These are phyloP conservation scores for Coptotermes formosanus DNA, from an alignment of 1,140 invertebrate genomes.

Conservation along the genomic window DNA sequence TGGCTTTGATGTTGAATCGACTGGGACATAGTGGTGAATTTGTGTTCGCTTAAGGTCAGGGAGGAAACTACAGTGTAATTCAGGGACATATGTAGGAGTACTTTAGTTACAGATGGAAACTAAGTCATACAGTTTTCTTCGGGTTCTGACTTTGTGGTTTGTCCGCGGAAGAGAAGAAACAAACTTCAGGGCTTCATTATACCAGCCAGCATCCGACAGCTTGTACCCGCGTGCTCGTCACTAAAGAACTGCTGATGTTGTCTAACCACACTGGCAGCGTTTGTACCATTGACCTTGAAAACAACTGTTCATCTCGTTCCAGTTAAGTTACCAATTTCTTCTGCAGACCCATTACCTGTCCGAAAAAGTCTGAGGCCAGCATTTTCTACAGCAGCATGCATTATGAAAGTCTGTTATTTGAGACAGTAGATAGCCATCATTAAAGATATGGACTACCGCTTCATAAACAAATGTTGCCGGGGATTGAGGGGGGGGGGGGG, in stretches of 20 bases:
- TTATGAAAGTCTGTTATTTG: background rate
- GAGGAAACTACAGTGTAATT: too few species aligned
- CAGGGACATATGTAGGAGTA: too few species aligned
- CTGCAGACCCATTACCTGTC: background rate
- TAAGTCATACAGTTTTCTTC: too few species aligned
- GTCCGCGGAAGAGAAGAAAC: background rate
- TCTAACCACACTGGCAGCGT: background rate
- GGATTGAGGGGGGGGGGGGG: background rate
- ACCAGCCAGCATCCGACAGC: background rate
- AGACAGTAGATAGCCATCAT: background rate
- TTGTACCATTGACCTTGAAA: background rate
- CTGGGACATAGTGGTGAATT: too few species aligned
- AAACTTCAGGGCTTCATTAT: background rate
- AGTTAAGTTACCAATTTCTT: background rate
- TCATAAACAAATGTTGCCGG: background rate
- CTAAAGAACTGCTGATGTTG: background rate
- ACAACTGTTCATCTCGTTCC: background rate
- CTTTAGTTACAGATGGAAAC: too few species aligned
- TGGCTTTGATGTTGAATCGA: too few species aligned
- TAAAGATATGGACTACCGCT: background rate
- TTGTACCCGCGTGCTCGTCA: background rate
- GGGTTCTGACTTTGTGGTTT: background rate
- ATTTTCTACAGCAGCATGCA: background rate
- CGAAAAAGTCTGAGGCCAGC: background rate
- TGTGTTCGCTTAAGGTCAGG: too few species aligned